phyloP scores from a whole-genome alignment of 1,140 invertebrate genomes.

The Bombus consobrinus region DNA sequence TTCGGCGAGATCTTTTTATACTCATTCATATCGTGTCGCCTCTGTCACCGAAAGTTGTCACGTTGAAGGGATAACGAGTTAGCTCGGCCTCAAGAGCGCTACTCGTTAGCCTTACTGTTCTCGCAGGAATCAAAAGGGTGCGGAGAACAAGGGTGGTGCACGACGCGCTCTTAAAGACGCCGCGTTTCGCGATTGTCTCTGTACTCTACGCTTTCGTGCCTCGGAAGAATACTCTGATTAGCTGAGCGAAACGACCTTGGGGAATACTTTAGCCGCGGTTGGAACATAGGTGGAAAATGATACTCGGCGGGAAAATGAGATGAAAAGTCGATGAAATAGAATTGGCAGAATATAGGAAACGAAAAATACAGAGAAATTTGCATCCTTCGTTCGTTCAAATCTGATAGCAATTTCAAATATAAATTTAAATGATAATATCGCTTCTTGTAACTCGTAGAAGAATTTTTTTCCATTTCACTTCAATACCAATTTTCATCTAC shows the following conservation, averaged over 20 bases:
- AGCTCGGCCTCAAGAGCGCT: conserved; percentile 43
- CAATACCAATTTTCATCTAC: too few species aligned
- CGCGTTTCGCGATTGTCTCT: not conserved
- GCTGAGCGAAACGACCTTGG: not conserved
- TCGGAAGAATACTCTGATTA: not conserved
- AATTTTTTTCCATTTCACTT: too few species aligned
- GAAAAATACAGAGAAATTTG: too few species aligned
- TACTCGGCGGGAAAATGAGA: not conserved
- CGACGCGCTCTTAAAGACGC: conserved; percentile 3
- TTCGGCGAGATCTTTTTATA: not conserved
- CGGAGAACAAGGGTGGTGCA: not conserved
- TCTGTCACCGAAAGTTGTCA: not conserved
- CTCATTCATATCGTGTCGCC: not conserved
- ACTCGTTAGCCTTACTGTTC: conserved; percentile 63
- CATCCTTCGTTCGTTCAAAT: too few species aligned
- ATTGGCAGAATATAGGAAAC: too few species aligned
- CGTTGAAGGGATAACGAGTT: conserved; percentile 13
- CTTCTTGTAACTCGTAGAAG: too few species aligned
- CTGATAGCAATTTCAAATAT: too few species aligned
- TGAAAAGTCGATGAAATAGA: too few species aligned
- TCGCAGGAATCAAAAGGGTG: conserved; percentile 1
- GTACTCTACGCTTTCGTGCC: not conserved
- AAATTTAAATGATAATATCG: too few species aligned
- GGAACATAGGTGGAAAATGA: not conserved
- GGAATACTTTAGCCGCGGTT: not conserved